Percentiles rank a stretch among this genome's conserved stretches.
phyloP scores from a whole-genome alignment of 2,888 invertebrate genomes.

The Brassicogethes aeneus region DNA sequence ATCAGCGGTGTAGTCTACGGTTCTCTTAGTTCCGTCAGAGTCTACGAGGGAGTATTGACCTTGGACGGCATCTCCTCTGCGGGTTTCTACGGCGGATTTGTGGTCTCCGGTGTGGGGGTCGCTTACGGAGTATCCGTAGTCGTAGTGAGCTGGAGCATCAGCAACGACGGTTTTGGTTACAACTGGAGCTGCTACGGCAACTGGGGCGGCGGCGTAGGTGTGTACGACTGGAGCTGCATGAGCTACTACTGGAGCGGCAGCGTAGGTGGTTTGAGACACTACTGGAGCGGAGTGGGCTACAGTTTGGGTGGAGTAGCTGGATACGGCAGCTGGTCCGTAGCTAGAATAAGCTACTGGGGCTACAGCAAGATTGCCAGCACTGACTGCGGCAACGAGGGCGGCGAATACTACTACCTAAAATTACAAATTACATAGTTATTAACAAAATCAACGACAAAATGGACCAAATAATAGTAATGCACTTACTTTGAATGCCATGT shows the following conservation, averaged over 20 bases:
- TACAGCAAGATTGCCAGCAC: constrained; percentile 21
- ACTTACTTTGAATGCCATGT: constrained; percentile 30
- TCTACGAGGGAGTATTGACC: constrained; percentile 46
- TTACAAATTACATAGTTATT: constrained; percentile 2
- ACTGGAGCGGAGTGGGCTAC: constrained; percentile 7
- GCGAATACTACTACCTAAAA: constrained; percentile 27
- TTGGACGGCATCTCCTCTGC: constrained; percentile 45
- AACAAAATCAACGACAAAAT: constrained; percentile 15
- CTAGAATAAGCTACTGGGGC: constrained; percentile 13
- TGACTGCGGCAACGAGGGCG: constrained; percentile 23
- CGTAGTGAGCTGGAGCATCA: constrained; percentile 27
- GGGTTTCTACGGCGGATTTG: constrained; percentile 45
- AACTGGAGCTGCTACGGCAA: constrained; percentile 16
- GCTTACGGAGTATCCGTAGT: constrained; percentile 25
- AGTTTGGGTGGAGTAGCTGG: constrained; percentile 10
- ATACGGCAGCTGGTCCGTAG: constrained; percentile 11
- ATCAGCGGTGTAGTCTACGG: constrained; percentile 47
- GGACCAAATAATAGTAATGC: constrained; percentile 11
- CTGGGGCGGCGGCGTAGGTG: constrained; percentile 22
- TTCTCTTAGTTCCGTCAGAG: constrained; percentile 44
- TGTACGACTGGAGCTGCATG: constrained; percentile 27
- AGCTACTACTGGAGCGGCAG: constrained; percentile 37
- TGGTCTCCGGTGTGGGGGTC: constrained; percentile 42
- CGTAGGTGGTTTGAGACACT: constrained; percentile 28
- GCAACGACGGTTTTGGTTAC: constrained; percentile 20